Percentiles rank a stretch among this genome's conserved stretches.
Evolutionary conservation across 2,888 invertebrate genomes (phyloP).

Genomic region (Phaedon cochleariae): DNA sequence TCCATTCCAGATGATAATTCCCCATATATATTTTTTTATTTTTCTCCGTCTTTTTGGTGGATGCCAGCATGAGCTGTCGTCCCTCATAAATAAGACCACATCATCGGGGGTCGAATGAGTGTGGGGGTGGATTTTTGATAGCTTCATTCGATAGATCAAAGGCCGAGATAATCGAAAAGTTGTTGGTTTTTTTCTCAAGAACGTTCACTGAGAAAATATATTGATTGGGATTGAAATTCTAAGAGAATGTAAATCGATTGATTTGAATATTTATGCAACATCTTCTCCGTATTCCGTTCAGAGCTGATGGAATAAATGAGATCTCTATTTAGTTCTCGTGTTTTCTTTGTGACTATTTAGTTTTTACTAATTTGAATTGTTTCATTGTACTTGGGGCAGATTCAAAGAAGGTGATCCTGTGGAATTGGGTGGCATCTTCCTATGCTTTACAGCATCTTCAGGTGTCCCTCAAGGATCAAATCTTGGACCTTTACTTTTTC

Average conservation of each 20-base stretch:
- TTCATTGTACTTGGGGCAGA: too few relatives aligned
- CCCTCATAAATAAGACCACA: constrained; percentile 18
- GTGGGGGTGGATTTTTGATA: constrained; percentile 23
- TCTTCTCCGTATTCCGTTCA: background rate
- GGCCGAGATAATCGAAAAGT: constrained; percentile 50
- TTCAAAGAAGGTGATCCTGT: too few relatives aligned
- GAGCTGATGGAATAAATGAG: background rate
- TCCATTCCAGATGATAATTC: constrained; percentile 10
- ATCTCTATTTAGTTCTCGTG: too few relatives aligned
- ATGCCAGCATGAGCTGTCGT: constrained; percentile 8
- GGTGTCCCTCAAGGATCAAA: too few relatives aligned
- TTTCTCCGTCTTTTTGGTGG: background rate
- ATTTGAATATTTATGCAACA: constrained; percentile 16
- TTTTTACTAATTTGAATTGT: too few relatives aligned
- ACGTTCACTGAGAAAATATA: constrained; percentile 13
- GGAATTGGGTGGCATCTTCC: too few relatives aligned
- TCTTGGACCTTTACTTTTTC: too few relatives aligned
- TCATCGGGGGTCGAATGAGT: constrained; percentile 5
- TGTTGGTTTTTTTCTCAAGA: constrained; percentile 43
- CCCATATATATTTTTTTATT: constrained; percentile 15
- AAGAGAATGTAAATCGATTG: constrained; percentile 17
- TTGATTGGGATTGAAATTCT: constrained; percentile 19
- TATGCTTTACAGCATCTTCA: too few relatives aligned
- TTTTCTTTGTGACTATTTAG: too few relatives aligned
- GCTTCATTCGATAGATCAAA: constrained; percentile 49